phyloP scores from a whole-genome alignment of 2,888 invertebrate genomes.

The Onchidella celtica region DNA sequence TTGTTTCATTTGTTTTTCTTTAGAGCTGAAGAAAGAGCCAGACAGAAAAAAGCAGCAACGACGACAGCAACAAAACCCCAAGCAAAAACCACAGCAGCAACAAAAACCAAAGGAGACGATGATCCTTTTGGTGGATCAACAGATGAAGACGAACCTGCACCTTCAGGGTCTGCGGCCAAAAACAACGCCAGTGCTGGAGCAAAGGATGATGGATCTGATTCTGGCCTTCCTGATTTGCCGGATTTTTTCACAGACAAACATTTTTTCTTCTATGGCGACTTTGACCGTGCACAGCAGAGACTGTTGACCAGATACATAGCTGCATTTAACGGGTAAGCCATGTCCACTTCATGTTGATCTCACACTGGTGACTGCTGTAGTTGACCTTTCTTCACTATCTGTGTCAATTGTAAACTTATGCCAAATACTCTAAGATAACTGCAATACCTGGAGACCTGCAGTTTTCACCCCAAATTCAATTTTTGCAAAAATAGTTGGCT shows the following conservation, averaged over 20 bases:
- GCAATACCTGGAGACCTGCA: no score
- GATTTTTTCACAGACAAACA: constrained; percentile 75
- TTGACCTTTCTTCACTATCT: no score
- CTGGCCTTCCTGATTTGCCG: constrained; percentile 73
- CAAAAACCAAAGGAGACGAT: no score
- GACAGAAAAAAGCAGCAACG: constrained; percentile 30
- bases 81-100: constrained; percentile 9
- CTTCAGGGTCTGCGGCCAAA: background rate
- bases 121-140: constrained; percentile 71
- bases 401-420: no score
- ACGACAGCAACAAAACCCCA: background rate
- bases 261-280: constrained; percentile 78
- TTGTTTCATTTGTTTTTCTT: no score
- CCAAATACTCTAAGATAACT: no score
- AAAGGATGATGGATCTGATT: constrained; percentile 57
- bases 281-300: constrained; percentile 63
- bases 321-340: constrained; percentile 84
- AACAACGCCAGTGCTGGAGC: constrained; percentile 4
- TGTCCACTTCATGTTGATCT: background rate
- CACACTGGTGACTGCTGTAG: no score
- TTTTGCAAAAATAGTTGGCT: no score
- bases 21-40: background rate
- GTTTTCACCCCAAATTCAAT: no score
- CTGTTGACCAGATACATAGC: constrained; percentile 79
- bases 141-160: constrained; percentile 68